A percentile compares a stretch with the other conserved stretches of the same genome.
Conservation (phyloP, 2,113 vertebrate species). For the Pteruthius melanotis region DNA sequence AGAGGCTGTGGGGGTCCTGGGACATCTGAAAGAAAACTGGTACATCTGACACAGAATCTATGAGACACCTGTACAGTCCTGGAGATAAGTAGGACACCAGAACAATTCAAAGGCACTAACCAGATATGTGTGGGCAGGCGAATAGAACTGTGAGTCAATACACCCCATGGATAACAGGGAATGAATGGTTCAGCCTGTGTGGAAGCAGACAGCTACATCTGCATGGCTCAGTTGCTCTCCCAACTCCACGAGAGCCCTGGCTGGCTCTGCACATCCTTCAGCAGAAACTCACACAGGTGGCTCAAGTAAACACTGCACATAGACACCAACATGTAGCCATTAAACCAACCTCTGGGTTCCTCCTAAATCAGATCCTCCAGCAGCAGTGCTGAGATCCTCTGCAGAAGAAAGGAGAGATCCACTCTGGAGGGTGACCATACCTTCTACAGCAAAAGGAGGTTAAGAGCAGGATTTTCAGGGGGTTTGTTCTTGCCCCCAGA, state of each 20-base stretch:
- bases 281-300: fast-evolving
- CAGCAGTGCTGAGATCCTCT: background rate
- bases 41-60: background rate
- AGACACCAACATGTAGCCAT: background rate
- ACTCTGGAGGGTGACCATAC: background rate
- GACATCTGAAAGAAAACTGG: background rate
- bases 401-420: background rate
- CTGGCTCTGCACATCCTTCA: background rate
- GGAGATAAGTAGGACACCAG: background rate
- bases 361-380: background rate
- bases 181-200: background rate
- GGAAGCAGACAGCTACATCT: background rate
- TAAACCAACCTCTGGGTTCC: background rate
- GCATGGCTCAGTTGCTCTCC: background rate
- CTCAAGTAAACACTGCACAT: fast-evolving
- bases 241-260: background rate
- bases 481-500: fast-evolving
- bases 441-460: background rate
- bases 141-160: background rate
- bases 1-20: background rate
- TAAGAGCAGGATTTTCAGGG: background rate
- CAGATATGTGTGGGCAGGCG: background rate
- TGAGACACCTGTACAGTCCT: background rate
- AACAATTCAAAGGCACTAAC: background rate
- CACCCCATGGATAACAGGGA: background rate